Base-by-base conservation (phyloP, 2,797 vertebrate genomes). In the Mycteria americana region DNA sequence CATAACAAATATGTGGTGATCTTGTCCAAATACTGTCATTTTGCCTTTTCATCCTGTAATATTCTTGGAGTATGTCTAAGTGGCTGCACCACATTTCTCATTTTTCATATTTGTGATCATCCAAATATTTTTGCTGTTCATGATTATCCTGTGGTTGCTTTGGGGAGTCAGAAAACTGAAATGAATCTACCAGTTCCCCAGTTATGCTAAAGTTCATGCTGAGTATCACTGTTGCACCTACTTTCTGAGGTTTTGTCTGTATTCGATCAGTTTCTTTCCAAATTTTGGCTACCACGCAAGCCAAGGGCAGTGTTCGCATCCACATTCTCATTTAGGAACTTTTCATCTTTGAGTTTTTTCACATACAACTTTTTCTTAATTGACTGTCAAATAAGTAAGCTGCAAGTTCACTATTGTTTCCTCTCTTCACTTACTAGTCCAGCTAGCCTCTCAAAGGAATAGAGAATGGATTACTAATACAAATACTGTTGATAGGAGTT, bases 71-170 rank as follows among this genome's bases (percentile, higher is more conserved):
- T 94, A 48, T 87, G 65, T 82, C 6, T 6, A 78, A 95, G 72
- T 91, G 69, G 76, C 93, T 94, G 54, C 50, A 75, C 81, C 84
- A 65, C 76, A 85, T 83, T 93, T 91, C 84, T 96, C 88, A 88
- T 94, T 97, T 96, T 97, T 97, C 93, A 30, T 74, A 82, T 93
- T 72, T 89, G 30, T 78, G 83, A 87, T 96, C 82, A 88, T 95
- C 51, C 85, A 97, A 76, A 62, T 95, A 87, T 89, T 93, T 93
- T 95, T 80, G 91, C 87, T 96, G 88, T 87, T 97, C 70, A 3
- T 91, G 88, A 94, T 93, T 96, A 95, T 85, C 90, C 72, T 95
- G 93, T 82, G 96, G 86, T 95, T 95, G 78, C 90, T 96, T 92
- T 95, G 69, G 85, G 78, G 91, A 92, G 51, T 93, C 79, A 88